Conservation (phyloP, 2,888 invertebrate genomes). For the Erpobdella octoculata region DNA sequence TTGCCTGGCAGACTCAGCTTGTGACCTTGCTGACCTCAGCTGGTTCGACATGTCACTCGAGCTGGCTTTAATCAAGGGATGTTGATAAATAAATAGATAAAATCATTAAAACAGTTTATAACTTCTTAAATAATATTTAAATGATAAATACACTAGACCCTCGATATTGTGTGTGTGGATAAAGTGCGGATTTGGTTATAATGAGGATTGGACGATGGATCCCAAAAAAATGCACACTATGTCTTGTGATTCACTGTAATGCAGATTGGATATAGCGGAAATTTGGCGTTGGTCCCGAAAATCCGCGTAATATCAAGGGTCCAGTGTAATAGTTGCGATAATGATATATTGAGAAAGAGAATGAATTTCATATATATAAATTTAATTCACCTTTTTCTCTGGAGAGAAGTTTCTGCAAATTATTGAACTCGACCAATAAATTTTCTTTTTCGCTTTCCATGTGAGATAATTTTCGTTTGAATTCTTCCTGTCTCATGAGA, state of each 20-base stretch:
- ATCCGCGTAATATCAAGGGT: too few relatives aligned
- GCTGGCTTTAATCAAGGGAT: slow-evolving; percentile 29
- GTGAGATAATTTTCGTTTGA: slow-evolving; percentile 46
- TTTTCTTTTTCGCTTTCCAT: slow-evolving; percentile 54
- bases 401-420: slow-evolving; percentile 45
- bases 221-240: too few relatives aligned
- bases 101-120: too few relatives aligned
- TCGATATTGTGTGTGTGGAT: too few relatives aligned
- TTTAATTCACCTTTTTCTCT: slow-evolving; percentile 49
- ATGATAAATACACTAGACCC: background rate
- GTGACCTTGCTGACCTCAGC: slow-evolving; percentile 50
- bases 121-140: too few relatives aligned
- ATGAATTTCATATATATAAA: background rate
- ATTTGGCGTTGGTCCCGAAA: too few relatives aligned
- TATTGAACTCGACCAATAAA: slow-evolving; percentile 49
- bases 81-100: background rate
- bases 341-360: background rate
- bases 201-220: too few relatives aligned
- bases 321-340: too few relatives aligned
- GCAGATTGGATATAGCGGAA: too few relatives aligned
- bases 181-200: too few relatives aligned
- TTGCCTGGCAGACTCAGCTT: slow-evolving; percentile 51
- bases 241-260: too few relatives aligned
- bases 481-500: slow-evolving; percentile 45
- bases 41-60: slow-evolving; percentile 41